Conservation (phyloP, 2,113 vertebrate species). For the Rhinolophus sinicus region DNA sequence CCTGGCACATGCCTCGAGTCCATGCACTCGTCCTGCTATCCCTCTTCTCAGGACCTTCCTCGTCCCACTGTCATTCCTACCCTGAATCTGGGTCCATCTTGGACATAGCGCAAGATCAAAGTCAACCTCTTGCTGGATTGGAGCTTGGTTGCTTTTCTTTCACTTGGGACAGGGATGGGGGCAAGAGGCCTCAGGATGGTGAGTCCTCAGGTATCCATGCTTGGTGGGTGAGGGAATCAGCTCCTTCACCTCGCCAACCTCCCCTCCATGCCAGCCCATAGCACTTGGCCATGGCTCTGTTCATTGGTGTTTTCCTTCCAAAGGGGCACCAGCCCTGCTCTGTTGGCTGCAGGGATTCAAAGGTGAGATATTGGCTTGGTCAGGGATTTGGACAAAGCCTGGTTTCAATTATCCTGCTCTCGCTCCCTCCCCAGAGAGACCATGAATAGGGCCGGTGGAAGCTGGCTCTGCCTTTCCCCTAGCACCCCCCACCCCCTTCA, state of each 20-base stretch:
- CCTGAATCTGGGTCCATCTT: neutral
- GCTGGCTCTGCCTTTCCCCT: constrained; percentile 71
- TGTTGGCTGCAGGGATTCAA: constrained; percentile 23
- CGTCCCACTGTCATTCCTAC: neutral
- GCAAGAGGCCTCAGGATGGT: neutral
- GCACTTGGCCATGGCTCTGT: neutral
- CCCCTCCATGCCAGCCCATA: neutral
- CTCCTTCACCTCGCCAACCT: neutral
- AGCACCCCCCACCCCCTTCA: neutral
- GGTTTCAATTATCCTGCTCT: constrained; percentile 51
- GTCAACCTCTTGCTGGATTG: neutral
- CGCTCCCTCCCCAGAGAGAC: constrained; percentile 23
- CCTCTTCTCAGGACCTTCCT: neutral
- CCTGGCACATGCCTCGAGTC: too few species aligned
- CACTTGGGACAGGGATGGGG: neutral
- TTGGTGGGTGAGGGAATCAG: neutral
- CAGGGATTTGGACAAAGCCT: constrained; percentile 71
- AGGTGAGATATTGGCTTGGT: constrained; percentile 71
- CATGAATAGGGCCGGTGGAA: constrained; percentile 74
- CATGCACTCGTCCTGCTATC: neutral
- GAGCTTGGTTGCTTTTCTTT: neutral
- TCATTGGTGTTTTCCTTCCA: neutral
- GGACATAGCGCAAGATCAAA: neutral
- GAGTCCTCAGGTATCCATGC: neutral
- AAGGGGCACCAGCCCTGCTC: neutral